Conservation (phyloP, 2,888 invertebrate genomes). For the Lycocerus yunnanus region DNA sequence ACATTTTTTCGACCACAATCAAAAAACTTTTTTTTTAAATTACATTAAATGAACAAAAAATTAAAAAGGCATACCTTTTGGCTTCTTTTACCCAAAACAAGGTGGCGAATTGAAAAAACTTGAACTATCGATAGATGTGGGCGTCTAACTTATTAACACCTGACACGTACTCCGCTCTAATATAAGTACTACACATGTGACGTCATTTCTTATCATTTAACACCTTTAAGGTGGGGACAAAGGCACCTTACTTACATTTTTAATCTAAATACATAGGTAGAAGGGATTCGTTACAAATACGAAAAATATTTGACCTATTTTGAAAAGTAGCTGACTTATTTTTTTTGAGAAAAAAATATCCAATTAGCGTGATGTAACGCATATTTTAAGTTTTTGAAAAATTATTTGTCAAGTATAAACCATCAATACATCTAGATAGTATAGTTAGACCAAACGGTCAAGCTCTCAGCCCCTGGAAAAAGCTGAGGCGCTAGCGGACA, state of each 20-base stretch:
- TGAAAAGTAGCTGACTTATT: no score
- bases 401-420: no score
- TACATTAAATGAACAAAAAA: neutral
- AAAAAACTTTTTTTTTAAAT: neutral
- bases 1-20: neutral
- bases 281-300: neutral
- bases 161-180: conserved; percentile 47
- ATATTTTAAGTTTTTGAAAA: no score
- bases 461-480: no score
- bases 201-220: conserved; percentile 32
- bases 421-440: no score
- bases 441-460: no score
- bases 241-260: neutral
- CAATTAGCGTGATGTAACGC: no score
- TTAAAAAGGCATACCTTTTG: neutral
- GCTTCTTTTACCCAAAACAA: neutral
- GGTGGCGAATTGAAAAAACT: neutral
- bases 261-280: neutral
- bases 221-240: conserved; percentile 27
- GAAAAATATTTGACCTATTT: neutral
- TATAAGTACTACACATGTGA: conserved; percentile 44
- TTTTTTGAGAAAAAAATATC: no score
- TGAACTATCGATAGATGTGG: conserved; percentile 33
- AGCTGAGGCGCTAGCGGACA: no score
- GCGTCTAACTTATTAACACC: conserved; percentile 46